Conservation (phyloP, 2,797 vertebrate genomes). For the Tarsius wallacei region DNA sequence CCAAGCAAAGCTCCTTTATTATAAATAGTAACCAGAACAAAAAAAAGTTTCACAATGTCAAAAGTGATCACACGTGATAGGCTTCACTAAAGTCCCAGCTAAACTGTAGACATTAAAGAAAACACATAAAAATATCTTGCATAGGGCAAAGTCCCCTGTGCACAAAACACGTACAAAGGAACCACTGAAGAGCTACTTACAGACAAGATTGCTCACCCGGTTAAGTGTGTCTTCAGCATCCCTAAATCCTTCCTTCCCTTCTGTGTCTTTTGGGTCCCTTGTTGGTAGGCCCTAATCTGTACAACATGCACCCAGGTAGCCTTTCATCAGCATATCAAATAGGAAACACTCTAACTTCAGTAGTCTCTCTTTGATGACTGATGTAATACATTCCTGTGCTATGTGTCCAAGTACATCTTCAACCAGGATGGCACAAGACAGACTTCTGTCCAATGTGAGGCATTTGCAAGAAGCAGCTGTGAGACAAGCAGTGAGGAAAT, state of each 20-base stretch:
- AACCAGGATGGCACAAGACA: not conserved
- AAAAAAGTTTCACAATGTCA: not conserved
- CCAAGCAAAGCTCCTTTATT: not conserved
- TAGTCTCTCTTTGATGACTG: no score
- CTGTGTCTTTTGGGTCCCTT: not conserved
- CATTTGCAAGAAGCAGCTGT: not conserved
- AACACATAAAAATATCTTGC: not conserved
- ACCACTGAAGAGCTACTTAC: not conserved
- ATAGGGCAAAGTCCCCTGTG: not conserved
- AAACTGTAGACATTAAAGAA: not conserved
- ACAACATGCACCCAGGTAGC: not conserved
- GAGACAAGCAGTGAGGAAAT: not conserved
- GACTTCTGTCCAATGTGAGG: not conserved
- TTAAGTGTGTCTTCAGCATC: not conserved
- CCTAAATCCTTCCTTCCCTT: not conserved
- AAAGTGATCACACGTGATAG: not conserved
- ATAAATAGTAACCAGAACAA: conserved; percentile 12
- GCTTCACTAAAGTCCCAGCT: not conserved
- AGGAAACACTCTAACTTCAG: not conserved
- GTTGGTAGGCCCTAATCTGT: not conserved
- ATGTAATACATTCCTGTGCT: not conserved
- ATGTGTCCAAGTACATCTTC: not conserved
- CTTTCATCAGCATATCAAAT: not conserved
- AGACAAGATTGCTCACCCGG: not conserved
- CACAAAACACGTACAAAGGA: not conserved